Percentiles rank a stretch among this genome's conserved stretches.
Evolutionary conservation across 1,140 invertebrate species (phyloP).

Genomic region (Orchestia grillus): DNA sequence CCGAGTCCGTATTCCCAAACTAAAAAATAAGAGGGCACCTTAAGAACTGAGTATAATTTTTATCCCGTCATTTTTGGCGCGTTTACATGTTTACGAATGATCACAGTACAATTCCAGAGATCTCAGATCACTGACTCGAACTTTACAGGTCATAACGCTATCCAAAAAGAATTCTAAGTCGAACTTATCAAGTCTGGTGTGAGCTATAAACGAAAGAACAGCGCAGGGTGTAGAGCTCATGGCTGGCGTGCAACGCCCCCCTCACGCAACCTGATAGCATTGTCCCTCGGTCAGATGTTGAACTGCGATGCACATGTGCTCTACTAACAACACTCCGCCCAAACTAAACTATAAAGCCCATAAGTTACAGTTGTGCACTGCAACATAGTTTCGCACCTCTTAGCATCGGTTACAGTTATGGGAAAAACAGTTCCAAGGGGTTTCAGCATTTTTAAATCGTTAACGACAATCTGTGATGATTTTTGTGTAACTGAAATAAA

Average conservation of each 20-base stretch:
- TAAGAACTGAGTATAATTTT: no score
- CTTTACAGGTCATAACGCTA: background rate
- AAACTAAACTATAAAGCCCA: background rate
- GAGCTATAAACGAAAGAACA: background rate
- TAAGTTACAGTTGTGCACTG: background rate
- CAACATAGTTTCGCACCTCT: background rate
- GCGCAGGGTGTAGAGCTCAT: background rate
- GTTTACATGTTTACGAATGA: no score
- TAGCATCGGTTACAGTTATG: background rate
- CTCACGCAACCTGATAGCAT: background rate
- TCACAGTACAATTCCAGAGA: background rate
- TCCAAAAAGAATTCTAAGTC: background rate
- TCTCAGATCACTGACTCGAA: background rate
- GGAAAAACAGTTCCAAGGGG: no score
- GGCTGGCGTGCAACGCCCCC: background rate
- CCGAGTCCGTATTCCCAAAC: no score
- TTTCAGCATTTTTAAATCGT: no score
- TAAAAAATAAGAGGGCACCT: no score
- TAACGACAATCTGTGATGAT: no score
- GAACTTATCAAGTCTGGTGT: background rate
- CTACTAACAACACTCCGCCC: background rate
- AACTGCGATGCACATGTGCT: background rate
- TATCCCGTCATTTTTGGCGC: no score
- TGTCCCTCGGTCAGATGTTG: background rate
- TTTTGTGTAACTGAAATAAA: no score